A percentile compares a stretch with the other conserved stretches of the same genome.
Evolutionary conservation across 2,797 vertebrate genomes (phyloP).

Genomic region (Otolemur crassicaudatus): DNA sequence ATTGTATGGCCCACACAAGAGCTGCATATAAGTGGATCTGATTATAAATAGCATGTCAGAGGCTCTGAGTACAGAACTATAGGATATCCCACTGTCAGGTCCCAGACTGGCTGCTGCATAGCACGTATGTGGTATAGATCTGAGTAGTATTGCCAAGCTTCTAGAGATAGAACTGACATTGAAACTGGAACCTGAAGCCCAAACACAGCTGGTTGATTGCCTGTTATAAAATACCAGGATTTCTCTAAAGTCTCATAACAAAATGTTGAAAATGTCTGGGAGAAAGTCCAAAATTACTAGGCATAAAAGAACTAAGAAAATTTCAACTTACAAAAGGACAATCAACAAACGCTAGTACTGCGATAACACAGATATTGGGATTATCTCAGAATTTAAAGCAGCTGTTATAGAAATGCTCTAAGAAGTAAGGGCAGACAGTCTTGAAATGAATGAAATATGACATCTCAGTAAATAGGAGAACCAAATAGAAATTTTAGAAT

Average conservation of each 20-base stretch:
- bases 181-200: conserved; percentile 6
- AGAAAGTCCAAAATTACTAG: background rate
- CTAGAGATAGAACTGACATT: background rate
- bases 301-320: conserved; percentile 11
- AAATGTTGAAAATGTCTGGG: background rate
- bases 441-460: background rate
- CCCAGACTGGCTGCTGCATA: background rate
- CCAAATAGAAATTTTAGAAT: background rate
- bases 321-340: background rate
- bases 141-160: background rate
- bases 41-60: background rate
- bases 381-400: conserved; percentile 29
- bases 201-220: background rate
- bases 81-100: background rate
- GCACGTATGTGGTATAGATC: background rate
- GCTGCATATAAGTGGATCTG: background rate
- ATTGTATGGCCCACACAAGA: background rate
- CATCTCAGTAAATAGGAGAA: background rate
- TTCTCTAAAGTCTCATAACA: background rate
- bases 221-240: conserved; percentile 35
- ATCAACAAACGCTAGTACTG: background rate
- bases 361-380: background rate
- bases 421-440: background rate
- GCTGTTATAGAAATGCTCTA: conserved; percentile 1
- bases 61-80: background rate